Base-by-base conservation (phyloP, 2,113 vertebrate species). In the Eolophus roseicapilla region DNA sequence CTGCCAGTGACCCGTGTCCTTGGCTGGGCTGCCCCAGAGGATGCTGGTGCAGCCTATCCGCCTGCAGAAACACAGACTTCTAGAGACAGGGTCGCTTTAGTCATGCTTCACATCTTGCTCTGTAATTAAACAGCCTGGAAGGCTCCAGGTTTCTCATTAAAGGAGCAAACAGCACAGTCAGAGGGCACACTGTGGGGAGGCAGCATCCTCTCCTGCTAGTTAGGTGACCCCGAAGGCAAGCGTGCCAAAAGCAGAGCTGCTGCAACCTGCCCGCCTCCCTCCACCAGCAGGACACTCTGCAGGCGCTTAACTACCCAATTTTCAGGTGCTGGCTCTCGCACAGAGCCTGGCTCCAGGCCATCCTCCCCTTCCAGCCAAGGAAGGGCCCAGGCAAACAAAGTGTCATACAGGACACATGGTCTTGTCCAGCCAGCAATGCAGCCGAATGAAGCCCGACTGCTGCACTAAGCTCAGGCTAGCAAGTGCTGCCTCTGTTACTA, bases 241-340 rank as follows among this genome's bases (percentile, higher is more conserved):
- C 2, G 10, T 80, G 95, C 93, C 90, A 65, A 43, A 62, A 46
- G 9, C 52, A 3, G 82, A 20, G 17, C 89, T 37, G 91, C 67
- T 3, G 5, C 52, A 90, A 41, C 10, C 91, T 43, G 94, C 88
- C 87, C 46, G 69, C 41, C 11, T n/a, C 81, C 81, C 44, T 52
- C 65, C 86, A 85, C 92, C 96, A 95, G 93, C 93, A 21, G 88
- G 92, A 59, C 49, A 5, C 95, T 90, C 95, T 1, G 90, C 94
- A 90, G 95, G 95, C 82, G 39, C 77, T 86, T 92, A 95, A 83
- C 87, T 94, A 90, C 52, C 92, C 93, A 89, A 92, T 95, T 93
- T 96, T 83, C 82, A 76, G 95, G 71, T 33, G 87, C 96, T 88
- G 95, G 67, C 37, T 55, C 96, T 47, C 13, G 12, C 82, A 11